These are phyloP conservation scores for Mallateleia sp. DNA, from an alignment of 2,888 invertebrate species.

Conservation along the genomic window DNA sequence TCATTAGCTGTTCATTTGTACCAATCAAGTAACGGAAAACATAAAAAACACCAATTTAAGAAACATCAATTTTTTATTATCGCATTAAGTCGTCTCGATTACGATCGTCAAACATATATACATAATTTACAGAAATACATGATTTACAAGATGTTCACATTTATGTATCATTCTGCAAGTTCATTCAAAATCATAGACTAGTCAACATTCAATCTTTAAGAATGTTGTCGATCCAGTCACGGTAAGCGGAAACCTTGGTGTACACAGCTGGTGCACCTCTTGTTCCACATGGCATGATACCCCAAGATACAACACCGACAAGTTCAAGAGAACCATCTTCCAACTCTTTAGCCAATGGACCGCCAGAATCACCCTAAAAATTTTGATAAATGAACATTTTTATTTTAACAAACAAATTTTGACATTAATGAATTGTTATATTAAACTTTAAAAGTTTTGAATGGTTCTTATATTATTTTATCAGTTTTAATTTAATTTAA, in stretches of 20 bases:
- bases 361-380: constrained; percentile 91
- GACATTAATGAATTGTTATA: no score
- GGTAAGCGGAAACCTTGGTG: constrained; percentile 88
- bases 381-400: not conserved
- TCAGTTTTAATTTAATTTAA: no score
- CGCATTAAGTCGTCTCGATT: not conserved
- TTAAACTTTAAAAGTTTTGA: no score
- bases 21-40: no score
- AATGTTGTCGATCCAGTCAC: constrained; percentile 85
- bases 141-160: not conserved
- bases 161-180: not conserved
- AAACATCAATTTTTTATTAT: no score
- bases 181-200: not conserved
- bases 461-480: no score
- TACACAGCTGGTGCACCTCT: constrained; percentile 88
- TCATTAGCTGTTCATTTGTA: no score
- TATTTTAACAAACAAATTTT: no score
- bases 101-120: not conserved
- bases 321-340: constrained; percentile 92
- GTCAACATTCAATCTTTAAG: not conserved
- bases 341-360: constrained; percentile 89
- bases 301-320: constrained; percentile 91
- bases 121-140: not conserved
- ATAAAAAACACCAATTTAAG: no score
- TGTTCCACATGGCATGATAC: constrained; percentile 89